Evolutionary conservation across 2,797 vertebrate species (phyloP).

Genomic region (Rhinella marina): DNA sequence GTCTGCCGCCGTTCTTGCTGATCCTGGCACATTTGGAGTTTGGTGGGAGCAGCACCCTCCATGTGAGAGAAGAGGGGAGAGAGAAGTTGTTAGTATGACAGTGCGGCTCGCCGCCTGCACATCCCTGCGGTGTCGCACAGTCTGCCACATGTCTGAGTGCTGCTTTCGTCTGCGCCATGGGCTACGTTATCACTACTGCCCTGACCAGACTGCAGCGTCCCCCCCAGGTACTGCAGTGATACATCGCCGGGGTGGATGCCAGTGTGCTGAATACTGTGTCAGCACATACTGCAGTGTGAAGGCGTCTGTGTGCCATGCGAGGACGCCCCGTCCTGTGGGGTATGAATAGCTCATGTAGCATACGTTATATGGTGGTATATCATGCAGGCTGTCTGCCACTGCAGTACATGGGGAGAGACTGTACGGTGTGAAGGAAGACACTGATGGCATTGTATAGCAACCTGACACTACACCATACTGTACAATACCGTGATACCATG

Average conservation of each 20-base stretch:
- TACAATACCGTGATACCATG: neutral
- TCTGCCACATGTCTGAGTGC: slow-evolving; percentile 19
- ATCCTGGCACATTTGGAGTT: slow-evolving; percentile 25
- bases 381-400: neutral
- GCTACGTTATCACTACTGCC: neutral
- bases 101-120: neutral
- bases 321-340: neutral
- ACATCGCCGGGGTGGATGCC: neutral
- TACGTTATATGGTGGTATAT: neutral
- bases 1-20: slow-evolving; percentile 34
- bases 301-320: neutral
- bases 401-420: neutral
- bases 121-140: slow-evolving; percentile 18
- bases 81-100: slow-evolving; percentile 35
- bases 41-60: slow-evolving; percentile 21
- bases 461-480: too few relatives aligned
- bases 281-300: slow-evolving; percentile 11
- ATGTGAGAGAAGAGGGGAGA: neutral
- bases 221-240: slow-evolving; percentile 18
- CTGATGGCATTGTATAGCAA: neutral
- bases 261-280: neutral
- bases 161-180: slow-evolving; percentile 6
- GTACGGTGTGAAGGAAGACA: too few relatives aligned
- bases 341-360: too few relatives aligned
- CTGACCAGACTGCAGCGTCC: slow-evolving; percentile 7